Conservation (phyloP, 2,113 vertebrate species). For the Anhinga rufa region DNA sequence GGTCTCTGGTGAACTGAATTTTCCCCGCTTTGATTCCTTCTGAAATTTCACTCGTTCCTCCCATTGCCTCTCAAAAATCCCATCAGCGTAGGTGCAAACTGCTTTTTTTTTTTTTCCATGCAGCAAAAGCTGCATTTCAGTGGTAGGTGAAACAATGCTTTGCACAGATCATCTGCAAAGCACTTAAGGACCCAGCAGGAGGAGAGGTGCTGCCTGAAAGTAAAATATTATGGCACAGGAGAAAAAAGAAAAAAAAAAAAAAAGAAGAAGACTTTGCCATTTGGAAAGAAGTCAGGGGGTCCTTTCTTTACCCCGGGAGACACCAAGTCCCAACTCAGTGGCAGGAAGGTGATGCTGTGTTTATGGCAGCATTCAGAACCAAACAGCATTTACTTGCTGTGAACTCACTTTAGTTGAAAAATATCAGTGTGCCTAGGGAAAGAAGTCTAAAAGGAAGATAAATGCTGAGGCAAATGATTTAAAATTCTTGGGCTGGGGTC, state of each 20-base stretch:
- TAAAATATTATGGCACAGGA: not conserved
- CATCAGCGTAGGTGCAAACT: not conserved
- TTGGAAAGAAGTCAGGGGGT: not conserved
- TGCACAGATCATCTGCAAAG: not conserved
- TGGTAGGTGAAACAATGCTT: not conserved
- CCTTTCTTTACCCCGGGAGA: not conserved
- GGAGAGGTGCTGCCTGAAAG: not conserved
- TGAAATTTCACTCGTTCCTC: not conserved
- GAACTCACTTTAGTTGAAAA: not conserved
- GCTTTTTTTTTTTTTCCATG: not conserved
- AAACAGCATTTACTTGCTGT: slow-evolving; percentile 15
- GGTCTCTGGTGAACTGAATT: not conserved
- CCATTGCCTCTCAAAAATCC: not conserved
- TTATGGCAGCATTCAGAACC: slow-evolving; percentile 14
- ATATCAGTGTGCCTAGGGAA: not conserved
- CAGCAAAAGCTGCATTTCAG: not conserved
- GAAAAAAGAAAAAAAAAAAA: not conserved
- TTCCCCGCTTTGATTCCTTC: not conserved
- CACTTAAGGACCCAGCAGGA: not conserved
- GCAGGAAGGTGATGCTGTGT: not conserved
- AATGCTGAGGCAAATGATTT: not conserved
- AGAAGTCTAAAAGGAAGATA: not conserved
- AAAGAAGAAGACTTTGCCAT: not conserved
- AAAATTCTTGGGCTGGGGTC: not conserved
- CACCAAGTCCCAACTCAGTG: not conserved